Percentiles rank a stretch among this genome's conserved stretches.
Conservation (phyloP, 2,888 invertebrate species). For the Dichetophora obliterata region DNA sequence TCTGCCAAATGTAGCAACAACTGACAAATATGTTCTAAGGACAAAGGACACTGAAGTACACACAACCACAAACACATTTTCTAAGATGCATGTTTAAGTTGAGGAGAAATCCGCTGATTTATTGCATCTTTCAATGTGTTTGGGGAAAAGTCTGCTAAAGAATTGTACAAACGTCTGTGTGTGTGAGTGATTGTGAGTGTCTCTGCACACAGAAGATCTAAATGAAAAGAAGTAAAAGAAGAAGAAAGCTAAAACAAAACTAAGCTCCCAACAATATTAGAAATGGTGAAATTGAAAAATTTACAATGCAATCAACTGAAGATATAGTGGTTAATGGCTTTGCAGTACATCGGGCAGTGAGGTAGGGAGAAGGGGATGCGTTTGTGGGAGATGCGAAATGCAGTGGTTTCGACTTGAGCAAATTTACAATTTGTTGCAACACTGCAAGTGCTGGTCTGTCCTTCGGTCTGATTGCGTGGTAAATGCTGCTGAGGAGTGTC, state of each 20-base stretch:
- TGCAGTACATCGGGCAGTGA: too few species aligned
- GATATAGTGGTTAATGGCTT: too few species aligned
- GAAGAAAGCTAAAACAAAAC: not conserved
- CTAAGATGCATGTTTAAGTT: not conserved
- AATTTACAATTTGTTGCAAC: conserved; percentile 18
- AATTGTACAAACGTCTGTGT: not conserved
- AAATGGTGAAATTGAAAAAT: conserved; percentile 14
- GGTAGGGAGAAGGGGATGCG: too few species aligned
- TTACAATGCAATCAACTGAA: conserved; percentile 26
- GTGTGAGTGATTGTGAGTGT: not conserved
- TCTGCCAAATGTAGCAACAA: too few species aligned
- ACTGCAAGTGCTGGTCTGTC: not conserved
- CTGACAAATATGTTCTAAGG: too few species aligned
- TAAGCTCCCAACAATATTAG: conserved; percentile 29
- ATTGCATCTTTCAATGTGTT: not conserved
- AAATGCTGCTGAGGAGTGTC: too few species aligned
- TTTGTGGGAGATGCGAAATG: too few species aligned
- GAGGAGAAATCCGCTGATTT: conserved; percentile 10
- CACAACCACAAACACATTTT: too few species aligned
- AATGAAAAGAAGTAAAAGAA: too few species aligned
- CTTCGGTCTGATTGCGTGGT: not conserved
- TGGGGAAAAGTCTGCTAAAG: not conserved
- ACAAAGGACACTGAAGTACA: too few species aligned
- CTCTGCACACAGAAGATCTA: too few species aligned
- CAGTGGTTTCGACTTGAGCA: not conserved